Conservation (phyloP, 2,888 invertebrate species). For the Amitus sp. region DNA sequence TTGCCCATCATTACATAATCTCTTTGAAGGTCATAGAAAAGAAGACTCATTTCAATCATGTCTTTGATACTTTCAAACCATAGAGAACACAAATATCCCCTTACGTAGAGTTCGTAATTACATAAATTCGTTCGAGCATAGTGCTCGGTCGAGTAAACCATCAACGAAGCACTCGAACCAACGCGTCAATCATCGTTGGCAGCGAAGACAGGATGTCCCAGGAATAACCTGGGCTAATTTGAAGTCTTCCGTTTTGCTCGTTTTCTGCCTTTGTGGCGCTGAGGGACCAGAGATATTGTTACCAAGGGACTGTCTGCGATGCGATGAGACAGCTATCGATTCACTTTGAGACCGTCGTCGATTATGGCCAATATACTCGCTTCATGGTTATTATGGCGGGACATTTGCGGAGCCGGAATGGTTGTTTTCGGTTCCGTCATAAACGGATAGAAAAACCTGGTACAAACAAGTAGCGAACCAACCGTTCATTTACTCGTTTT, state of each 20-base stretch:
- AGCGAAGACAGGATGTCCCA: constrained; percentile 41
- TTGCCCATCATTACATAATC: too few species aligned
- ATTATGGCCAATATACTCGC: constrained; percentile 23
- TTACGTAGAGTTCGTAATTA: neutral
- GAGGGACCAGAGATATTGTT: constrained; percentile 57
- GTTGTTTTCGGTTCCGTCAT: constrained; percentile 13
- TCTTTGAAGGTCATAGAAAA: too few species aligned
- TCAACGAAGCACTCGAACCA: constrained; percentile 10
- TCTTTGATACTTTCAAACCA: too few species aligned
- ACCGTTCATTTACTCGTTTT: too few species aligned
- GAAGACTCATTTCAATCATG: too few species aligned
- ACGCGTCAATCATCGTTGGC: constrained; percentile 29
- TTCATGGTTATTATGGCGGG: neutral
- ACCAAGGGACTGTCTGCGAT: constrained; percentile 52
- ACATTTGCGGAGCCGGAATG: neutral
- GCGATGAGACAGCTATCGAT: constrained; percentile 32
- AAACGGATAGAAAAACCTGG: constrained; percentile 27
- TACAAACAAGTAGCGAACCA: too few species aligned
- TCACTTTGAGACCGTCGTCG: constrained; percentile 24
- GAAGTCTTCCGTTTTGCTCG: constrained; percentile 37
- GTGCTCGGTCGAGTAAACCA: constrained; percentile 14
- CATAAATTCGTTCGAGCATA: neutral
- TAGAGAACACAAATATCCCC: too few species aligned
- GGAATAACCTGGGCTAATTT: constrained; percentile 58
- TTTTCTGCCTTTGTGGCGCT: constrained; percentile 51